Evolutionary conservation across 1,140 invertebrate species (phyloP), one percentile per base, ranked within the genome.

Genomic region (Scaptomyza graminum): DNA sequence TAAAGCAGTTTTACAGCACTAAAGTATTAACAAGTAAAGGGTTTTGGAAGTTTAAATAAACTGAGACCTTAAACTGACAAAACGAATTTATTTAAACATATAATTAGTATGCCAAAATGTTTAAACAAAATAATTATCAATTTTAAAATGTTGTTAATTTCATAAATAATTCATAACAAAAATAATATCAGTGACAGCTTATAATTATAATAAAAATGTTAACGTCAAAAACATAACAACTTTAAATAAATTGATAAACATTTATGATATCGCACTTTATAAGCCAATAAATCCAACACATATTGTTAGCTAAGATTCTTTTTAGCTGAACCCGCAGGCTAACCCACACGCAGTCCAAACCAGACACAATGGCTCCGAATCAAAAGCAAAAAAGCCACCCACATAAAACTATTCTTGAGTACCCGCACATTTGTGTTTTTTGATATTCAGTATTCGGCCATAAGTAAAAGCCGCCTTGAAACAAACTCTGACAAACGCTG

Each of bases 401-500:
- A 71, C 34, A 34, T 59, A 22, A 22, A n/a, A 18, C 31, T 31
- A 49, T 16, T 15, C 12, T 22, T 54, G 22, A 54, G 49, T 65
- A 71, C 69, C 54, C 68, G 62, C 50, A 67, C 50, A 67, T 55
- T 41, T n/a, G 31, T 47, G 47, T 61, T 49, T 52, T 34, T 8
- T 34, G 28, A 16, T 51, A 43, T 15, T 46, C 13, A 9, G 5
- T 25, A 34, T 7, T 44, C 49, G 15, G 13, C 12, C 16, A 25
- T 15, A 65, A 37, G 37, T 64, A 51, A 64, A 64, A 51, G 61
- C 61, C 44, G 28, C 52, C 61, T 65, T 71, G 51, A 57, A 66
- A 68, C 68, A 18, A 49, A 16, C 82, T 81, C 82, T 81, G 77
- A 85, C 81, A 85, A 87, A 87, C 78, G 67, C 82, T 85, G 82